Conservation (phyloP, 2,888 invertebrate species). For the Athrips mouffetella region DNA sequence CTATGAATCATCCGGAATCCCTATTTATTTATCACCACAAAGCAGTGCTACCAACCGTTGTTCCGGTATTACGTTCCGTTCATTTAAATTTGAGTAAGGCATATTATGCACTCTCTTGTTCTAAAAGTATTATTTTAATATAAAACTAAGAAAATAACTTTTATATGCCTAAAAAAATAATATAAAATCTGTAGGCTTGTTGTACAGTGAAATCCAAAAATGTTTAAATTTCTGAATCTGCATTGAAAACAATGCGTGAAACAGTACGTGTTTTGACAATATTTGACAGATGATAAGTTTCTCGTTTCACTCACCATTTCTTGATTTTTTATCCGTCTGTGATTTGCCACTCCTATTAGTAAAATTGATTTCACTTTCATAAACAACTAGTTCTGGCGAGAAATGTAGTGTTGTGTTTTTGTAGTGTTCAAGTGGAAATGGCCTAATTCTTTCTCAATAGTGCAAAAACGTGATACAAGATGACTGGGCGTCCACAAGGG, state of each 20-base stretch:
- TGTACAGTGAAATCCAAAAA: background rate
- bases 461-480: constrained; percentile 45
- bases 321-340: constrained; percentile 52
- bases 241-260: background rate
- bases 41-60: constrained; percentile 16
- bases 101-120: no score
- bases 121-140: no score
- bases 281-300: constrained; percentile 54
- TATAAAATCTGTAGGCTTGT: background rate
- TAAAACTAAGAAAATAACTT: no score
- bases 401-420: constrained; percentile 54
- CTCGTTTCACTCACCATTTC: constrained; percentile 42
- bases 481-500: constrained; percentile 72
- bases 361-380: constrained; percentile 45
- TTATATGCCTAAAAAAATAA: background rate
- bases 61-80: constrained; percentile 22
- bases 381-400: constrained; percentile 35
- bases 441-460: constrained; percentile 39
- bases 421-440: constrained; percentile 49
- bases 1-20: constrained; percentile 62
- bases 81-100: background rate
- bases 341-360: constrained; percentile 68
- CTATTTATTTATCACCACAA: constrained; percentile 45
- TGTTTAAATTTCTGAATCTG: no score
- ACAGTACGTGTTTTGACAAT: constrained; percentile 11